phyloP scores from a whole-genome alignment of 2,888 invertebrate genomes.

The Nasonovia ribisnigri region DNA sequence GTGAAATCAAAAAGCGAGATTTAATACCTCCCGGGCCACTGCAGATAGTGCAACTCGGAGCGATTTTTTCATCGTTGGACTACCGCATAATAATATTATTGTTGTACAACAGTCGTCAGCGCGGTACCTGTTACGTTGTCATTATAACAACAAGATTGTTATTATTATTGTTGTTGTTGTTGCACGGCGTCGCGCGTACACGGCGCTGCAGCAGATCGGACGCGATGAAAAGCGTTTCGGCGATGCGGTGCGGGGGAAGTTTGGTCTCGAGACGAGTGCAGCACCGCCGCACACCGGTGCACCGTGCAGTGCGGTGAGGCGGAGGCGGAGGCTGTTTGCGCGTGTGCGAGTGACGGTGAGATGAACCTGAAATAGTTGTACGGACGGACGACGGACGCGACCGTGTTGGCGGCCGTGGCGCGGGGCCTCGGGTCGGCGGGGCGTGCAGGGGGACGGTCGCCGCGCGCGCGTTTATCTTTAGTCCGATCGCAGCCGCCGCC shows the following conservation, averaged over 20 bases:
- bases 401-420: slow-evolving; percentile 18
- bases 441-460: not conserved
- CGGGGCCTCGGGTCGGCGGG: not conserved
- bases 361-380: slow-evolving; percentile 63
- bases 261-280: not conserved
- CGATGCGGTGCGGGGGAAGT: not conserved
- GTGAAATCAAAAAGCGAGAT: too few relatives aligned
- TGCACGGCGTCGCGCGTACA: not conserved
- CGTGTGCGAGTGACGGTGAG: slow-evolving; percentile 29
- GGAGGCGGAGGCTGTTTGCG: not conserved
- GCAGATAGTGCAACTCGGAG: not conserved
- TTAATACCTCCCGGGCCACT: too few relatives aligned
- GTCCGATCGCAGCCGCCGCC: slow-evolving; percentile 40
- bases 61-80: not conserved
- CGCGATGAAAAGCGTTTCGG: not conserved
- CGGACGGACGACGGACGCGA: slow-evolving; percentile 31
- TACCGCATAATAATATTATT: too few relatives aligned
- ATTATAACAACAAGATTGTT: not conserved
- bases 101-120: not conserved
- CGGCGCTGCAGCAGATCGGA: not conserved
- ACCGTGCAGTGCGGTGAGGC: not conserved
- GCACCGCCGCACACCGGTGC: not conserved
- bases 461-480: slow-evolving; percentile 43
- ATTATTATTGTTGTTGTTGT: not conserved
- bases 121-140: not conserved